These are phyloP conservation scores for Sarcophaga variegata DNA, from an alignment of 2,888 invertebrate species.

Conservation along the genomic window DNA sequence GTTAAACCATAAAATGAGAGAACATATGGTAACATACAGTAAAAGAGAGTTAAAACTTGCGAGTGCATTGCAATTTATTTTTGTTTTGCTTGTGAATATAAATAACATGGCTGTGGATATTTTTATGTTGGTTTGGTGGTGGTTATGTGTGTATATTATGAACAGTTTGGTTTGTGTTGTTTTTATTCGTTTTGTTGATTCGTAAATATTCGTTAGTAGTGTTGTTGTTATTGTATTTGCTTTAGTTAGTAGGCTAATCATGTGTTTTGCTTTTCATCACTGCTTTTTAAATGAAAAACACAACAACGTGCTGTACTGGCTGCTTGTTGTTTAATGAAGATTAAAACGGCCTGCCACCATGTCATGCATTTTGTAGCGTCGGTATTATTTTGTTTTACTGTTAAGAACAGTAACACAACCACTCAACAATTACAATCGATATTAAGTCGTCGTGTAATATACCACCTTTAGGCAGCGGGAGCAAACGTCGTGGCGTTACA, in stretches of 20 bases:
- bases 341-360: conserved; percentile 43
- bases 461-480: too few species aligned
- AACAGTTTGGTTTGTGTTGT: neutral
- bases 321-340: conserved; percentile 57
- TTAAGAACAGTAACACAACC: neutral
- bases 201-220: conserved; percentile 25
- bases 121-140: neutral
- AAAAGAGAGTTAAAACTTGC: neutral
- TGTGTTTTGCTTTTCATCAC: conserved; percentile 78
- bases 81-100: neutral
- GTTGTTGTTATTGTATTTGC: conserved; percentile 57
- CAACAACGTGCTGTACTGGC: conserved; percentile 67
- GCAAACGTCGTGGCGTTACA: too few species aligned
- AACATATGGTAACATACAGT: conserved; percentile 6
- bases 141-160: neutral
- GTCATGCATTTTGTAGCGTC: conserved; percentile 28
- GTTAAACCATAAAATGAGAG: too few species aligned
- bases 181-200: conserved; percentile 21
- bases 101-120: conserved; percentile 32
- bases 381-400: conserved; percentile 7
- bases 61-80: neutral
- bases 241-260: conserved; percentile 79
- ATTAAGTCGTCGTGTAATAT: neutral
- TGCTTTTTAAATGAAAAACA: conserved; percentile 76
- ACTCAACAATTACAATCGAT: neutral